These are phyloP conservation scores for Lophotriccus pileatus DNA, from an alignment of 2,797 vertebrate genomes.

Conservation along the genomic window DNA sequence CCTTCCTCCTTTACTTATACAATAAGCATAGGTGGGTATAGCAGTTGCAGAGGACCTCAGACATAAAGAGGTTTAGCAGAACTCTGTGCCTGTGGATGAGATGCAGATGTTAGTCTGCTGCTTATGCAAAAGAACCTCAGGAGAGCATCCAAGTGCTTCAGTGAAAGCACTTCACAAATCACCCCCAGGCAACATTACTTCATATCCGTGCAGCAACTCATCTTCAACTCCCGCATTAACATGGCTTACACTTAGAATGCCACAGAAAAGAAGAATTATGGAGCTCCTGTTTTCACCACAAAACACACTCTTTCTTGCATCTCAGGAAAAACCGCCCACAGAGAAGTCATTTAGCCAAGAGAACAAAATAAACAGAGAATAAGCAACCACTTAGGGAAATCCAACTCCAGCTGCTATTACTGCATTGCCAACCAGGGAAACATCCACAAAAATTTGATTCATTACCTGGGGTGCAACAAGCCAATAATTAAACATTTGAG, in stretches of 20 bases:
- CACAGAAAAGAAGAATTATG: background rate
- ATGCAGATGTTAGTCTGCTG: background rate
- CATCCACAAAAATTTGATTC: rapidly evolving
- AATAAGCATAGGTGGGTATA: background rate
- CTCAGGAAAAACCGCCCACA: background rate
- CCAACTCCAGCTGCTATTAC: background rate
- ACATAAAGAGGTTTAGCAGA: background rate
- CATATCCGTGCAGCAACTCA: background rate
- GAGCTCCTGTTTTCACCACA: background rate
- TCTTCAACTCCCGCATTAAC: background rate
- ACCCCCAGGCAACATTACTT: background rate
- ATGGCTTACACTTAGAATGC: background rate
- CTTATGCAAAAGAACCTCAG: background rate
- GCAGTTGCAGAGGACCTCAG: background rate
- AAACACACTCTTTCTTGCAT: background rate
- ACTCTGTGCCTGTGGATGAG: background rate
- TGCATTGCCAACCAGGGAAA: background rate
- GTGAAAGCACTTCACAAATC: background rate
- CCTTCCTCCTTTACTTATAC: background rate
- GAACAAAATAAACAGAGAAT: background rate
- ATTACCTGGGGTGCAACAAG: background rate
- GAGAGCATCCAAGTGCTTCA: background rate
- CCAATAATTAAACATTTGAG: rapidly evolving
- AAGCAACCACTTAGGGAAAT: background rate
- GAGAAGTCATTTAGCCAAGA: background rate